Conservation (phyloP, 2,113 vertebrate species). For the Dasyprocta punctata region DNA sequence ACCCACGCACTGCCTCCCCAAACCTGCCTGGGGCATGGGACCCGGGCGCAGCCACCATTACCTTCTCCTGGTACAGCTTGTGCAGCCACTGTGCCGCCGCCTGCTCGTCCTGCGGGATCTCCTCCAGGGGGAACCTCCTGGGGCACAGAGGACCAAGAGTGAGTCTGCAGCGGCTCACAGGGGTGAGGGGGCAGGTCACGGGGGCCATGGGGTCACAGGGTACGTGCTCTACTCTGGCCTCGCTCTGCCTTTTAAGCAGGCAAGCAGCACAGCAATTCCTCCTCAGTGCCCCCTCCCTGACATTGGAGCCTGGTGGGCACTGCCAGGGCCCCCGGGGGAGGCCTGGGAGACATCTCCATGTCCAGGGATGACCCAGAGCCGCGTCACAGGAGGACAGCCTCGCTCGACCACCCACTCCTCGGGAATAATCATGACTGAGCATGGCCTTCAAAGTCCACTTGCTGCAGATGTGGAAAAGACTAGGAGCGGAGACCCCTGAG, state of each 20-base stretch:
- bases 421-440: not conserved
- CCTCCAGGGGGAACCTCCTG: conserved; percentile 96
- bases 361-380: too few species aligned
- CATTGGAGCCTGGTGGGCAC: rapidly evolving
- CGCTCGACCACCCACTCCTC: not conserved
- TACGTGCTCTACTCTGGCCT: rapidly evolving
- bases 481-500: not conserved
- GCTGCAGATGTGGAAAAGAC: not conserved
- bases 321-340: too few species aligned
- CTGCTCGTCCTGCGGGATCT: conserved; percentile 94
- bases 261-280: rapidly evolving
- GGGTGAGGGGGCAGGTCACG: not conserved
- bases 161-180: too few species aligned
- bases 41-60: conserved; percentile 64
- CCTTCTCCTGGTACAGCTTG: conserved; percentile 99
- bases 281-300: rapidly evolving
- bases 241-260: not conserved
- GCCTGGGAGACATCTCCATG: not conserved
- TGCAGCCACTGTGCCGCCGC: conserved; percentile 97
- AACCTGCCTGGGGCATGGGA: not conserved
- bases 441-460: not conserved
- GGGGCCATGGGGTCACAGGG: rapidly evolving
- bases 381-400: not conserved
- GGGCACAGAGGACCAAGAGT: not conserved
- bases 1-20: rapidly evolving